Evolutionary conservation across 2,888 invertebrate species (phyloP).

Genomic region (Trachelus troglodyta): DNA sequence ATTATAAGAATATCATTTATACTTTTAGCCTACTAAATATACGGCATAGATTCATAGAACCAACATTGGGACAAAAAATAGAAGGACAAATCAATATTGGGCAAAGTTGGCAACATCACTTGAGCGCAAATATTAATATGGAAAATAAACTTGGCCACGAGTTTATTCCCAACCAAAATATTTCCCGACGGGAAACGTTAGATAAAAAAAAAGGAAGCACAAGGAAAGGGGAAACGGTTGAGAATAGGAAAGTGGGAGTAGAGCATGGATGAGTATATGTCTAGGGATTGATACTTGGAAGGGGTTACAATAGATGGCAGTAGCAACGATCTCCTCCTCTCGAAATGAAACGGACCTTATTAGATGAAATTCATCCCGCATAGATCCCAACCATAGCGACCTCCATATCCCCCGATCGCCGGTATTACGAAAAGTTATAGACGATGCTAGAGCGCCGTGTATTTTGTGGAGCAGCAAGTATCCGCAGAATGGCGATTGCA

Average conservation of each 20-base stretch:
- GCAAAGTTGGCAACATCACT: too few relatives aligned
- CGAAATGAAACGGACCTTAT: neutral
- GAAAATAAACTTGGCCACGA: too few relatives aligned
- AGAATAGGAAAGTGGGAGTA: neutral
- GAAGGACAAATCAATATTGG: too few relatives aligned
- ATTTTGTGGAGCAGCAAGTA: neutral
- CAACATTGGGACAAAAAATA: too few relatives aligned
- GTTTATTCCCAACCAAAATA: too few relatives aligned
- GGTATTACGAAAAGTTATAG: neutral
- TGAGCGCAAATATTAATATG: too few relatives aligned
- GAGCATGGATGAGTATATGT: neutral
- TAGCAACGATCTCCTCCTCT: neutral
- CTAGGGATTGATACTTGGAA: neutral
- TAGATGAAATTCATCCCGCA: neutral
- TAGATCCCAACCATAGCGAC: neutral
- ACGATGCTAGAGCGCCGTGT: neutral
- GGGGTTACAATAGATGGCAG: neutral
- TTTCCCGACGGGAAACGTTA: neutral
- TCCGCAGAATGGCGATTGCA: constrained; percentile 21
- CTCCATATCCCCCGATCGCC: neutral
- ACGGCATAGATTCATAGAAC: too few relatives aligned
- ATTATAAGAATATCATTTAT: too few relatives aligned
- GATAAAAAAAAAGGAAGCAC: neutral
- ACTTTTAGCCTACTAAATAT: too few relatives aligned
- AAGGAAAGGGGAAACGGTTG: too few relatives aligned